A percentile compares a stretch with the other conserved stretches of the same genome.
Evolutionary conservation across 2,113 vertebrate genomes (phyloP).

Genomic region (Loxodonta africana): DNA sequence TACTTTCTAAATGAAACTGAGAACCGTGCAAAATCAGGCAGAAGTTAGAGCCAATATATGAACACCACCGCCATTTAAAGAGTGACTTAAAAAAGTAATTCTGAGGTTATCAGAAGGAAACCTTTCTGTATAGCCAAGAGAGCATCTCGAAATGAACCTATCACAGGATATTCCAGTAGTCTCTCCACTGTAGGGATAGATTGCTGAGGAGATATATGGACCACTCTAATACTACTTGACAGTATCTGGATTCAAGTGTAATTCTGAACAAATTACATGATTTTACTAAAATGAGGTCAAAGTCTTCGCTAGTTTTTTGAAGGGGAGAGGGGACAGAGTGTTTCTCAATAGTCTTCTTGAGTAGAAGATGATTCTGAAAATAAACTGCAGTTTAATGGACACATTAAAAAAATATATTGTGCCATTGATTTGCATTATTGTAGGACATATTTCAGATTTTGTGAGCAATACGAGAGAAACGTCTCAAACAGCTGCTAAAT

Average conservation of each 20-base stretch:
- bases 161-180: background rate
- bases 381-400: conserved; percentile 85
- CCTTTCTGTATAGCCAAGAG: background rate
- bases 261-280: conserved; percentile 87
- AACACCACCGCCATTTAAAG: conserved; percentile 17
- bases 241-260: conserved; percentile 83
- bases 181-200: background rate
- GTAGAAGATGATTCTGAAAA: conserved; percentile 85
- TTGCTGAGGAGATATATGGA: conserved; percentile 62
- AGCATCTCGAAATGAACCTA: background rate
- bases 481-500: conserved; percentile 31
- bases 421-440: conserved; percentile 79
- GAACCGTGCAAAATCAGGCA: conserved; percentile 33
- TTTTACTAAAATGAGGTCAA: conserved; percentile 87
- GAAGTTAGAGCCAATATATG: background rate
- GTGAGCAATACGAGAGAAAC: conserved; percentile 69
- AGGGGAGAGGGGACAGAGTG: conserved; percentile 33
- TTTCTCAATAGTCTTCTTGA: conserved; percentile 81
- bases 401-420: conserved; percentile 82
- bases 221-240: conserved; percentile 61
- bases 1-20: conserved; percentile 43
- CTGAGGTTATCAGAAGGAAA: background rate
- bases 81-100: background rate
- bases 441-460: conserved; percentile 78
- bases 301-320: conserved; percentile 76